phyloP scores from a whole-genome alignment of 2,888 invertebrate genomes.

The Campoletis raptor region DNA sequence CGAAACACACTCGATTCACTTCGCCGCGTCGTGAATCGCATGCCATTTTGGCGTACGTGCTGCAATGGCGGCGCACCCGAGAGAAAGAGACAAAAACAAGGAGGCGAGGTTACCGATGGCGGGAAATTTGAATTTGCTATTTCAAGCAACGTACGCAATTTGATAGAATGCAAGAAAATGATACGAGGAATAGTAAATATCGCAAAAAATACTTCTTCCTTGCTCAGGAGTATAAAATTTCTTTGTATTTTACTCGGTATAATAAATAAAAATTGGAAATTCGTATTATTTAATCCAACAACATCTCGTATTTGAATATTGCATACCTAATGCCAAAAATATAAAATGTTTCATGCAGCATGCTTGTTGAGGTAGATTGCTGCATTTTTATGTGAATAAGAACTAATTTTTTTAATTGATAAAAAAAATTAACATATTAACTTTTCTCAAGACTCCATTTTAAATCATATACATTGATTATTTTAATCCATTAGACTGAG shows the following conservation, averaged over 20 bases:
- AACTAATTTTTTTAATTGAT: not conserved
- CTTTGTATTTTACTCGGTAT: not conserved
- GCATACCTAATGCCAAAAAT: not conserved
- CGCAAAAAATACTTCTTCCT: not conserved
- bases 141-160: not conserved
- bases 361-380: not conserved
- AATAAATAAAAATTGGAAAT: not conserved
- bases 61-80: constrained; percentile 54
- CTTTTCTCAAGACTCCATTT: too few species aligned
- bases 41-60: constrained; percentile 54
- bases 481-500: not conserved
- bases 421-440: not conserved
- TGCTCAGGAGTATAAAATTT: not conserved
- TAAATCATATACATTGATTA: not conserved
- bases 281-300: not conserved
- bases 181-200: not conserved
- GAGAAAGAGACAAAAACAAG: not conserved
- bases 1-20: constrained; percentile 50
- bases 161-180: not conserved
- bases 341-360: not conserved
- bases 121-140: constrained; percentile 50
- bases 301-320: not conserved
- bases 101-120: constrained; percentile 20
- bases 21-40: constrained; percentile 29
- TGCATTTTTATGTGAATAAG: not conserved